A percentile compares a stretch with the other conserved stretches of the same genome.
Conservation (phyloP, 1,140 invertebrate species). For the Phocides pigmalion region DNA sequence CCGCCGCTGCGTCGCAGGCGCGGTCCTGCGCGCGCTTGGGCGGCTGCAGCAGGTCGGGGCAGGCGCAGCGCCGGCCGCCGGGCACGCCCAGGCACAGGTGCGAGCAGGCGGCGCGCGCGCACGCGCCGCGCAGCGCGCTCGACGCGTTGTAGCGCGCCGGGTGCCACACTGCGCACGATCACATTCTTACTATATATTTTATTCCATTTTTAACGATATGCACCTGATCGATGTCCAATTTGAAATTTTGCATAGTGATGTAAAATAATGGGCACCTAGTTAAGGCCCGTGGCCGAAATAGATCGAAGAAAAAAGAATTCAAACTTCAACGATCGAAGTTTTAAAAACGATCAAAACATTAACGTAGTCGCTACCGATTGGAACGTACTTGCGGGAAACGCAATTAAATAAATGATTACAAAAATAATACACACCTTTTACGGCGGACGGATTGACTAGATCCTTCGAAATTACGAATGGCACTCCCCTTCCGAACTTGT, state of each 20-base stretch:
- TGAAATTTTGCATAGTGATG: too few species aligned
- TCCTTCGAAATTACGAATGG: slow-evolving; percentile 91
- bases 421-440: slow-evolving; percentile 86
- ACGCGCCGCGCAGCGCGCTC: slow-evolving; percentile 83
- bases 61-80: slow-evolving; percentile 92
- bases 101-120: slow-evolving; percentile 89
- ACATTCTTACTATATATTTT: neutral
- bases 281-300: too few species aligned
- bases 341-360: too few species aligned
- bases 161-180: slow-evolving; percentile 88
- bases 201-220: too few species aligned
- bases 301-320: too few species aligned
- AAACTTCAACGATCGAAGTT: too few species aligned
- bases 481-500: slow-evolving; percentile 98
- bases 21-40: slow-evolving; percentile 85
- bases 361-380: too few species aligned
- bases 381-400: too few species aligned
- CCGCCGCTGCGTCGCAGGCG: slow-evolving; percentile 91
- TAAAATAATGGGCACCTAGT: too few species aligned
- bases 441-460: slow-evolving; percentile 92
- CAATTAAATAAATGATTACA: too few species aligned
- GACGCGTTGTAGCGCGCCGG: slow-evolving; percentile 91
- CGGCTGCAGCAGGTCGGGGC: slow-evolving; percentile 90
- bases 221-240: too few species aligned
- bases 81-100: slow-evolving; percentile 96